A percentile compares a stretch with the other conserved stretches of the same genome.
Evolutionary conservation across 2,888 invertebrate genomes (phyloP).

Genomic region (Ryuthela nishihirai): DNA sequence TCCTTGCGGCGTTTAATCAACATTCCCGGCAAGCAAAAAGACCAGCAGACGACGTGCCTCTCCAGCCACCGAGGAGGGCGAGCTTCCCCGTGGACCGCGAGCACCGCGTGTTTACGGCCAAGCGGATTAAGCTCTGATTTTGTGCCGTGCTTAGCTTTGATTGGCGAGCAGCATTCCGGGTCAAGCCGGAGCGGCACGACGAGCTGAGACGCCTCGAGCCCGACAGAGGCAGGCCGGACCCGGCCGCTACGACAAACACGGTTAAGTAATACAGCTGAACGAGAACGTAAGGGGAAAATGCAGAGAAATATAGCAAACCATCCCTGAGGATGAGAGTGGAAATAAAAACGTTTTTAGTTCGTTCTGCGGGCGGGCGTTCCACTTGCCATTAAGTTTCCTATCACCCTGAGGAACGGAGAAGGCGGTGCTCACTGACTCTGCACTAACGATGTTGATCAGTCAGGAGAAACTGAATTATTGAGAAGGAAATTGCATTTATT

Average conservation of each 20-base stretch:
- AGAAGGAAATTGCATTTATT: too few relatives aligned
- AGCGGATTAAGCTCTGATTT: constrained; percentile 36
- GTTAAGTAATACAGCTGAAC: constrained; percentile 39
- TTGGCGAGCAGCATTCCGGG: constrained; percentile 25
- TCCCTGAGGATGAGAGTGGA: too few relatives aligned
- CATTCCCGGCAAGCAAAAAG: constrained; percentile 36
- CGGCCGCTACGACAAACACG: constrained; percentile 31
- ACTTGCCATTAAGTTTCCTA: too few relatives aligned
- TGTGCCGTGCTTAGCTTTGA: constrained; percentile 28
- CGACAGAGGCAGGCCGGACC: constrained; percentile 1
- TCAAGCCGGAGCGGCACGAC: constrained; percentile 23
- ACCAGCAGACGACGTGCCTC: constrained; percentile 31
- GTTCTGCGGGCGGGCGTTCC: too few relatives aligned
- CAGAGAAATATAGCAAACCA: too few relatives aligned
- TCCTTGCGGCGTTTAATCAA: constrained; percentile 39
- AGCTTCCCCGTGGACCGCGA: constrained; percentile 9
- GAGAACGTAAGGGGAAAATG: too few relatives aligned
- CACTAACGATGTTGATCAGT: too few relatives aligned
- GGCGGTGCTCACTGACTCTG: too few relatives aligned
- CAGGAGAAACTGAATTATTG: too few relatives aligned
- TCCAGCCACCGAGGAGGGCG: constrained; percentile 1
- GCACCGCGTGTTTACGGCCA: constrained; percentile 32
- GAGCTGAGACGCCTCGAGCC: too few relatives aligned
- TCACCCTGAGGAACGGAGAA: too few relatives aligned
- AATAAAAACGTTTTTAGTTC: too few relatives aligned